Conservation (phyloP, 2,888 invertebrate species). For the Cloeon dipterum region DNA sequence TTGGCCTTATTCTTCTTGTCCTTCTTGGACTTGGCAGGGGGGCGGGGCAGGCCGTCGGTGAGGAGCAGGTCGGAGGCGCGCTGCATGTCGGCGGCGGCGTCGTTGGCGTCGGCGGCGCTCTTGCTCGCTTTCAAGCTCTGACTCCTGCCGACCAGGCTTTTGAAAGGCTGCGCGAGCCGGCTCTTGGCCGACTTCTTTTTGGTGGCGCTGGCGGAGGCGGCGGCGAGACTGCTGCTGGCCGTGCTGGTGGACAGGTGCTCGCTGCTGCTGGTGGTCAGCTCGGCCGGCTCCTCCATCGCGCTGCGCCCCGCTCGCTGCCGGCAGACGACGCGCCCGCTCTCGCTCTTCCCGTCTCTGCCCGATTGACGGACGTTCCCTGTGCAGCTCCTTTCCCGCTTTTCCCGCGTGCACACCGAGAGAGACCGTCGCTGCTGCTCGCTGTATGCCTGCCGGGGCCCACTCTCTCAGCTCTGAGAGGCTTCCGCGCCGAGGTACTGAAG, state of each 20-base stretch:
- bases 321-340: no score
- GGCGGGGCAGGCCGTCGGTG: neutral
- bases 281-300: no score
- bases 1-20: constrained; percentile 5
- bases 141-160: constrained; percentile 4
- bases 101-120: constrained; percentile 1
- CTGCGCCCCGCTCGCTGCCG: no score
- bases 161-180: constrained; percentile 3
- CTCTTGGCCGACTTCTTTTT: constrained; percentile 2
- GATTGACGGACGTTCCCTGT: no score
- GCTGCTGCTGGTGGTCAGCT: neutral
- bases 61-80: neutral
- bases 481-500: no score
- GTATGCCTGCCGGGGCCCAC: no score
- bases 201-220: neutral
- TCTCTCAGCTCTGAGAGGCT: no score
- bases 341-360: no score
- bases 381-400: no score
- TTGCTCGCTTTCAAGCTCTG: constrained; percentile 1
- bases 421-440: no score
- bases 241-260: constrained; percentile 3
- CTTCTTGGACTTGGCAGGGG: neutral
- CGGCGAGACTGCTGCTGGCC: neutral
- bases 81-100: neutral
- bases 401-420: no score